Conservation (phyloP, 2,797 vertebrate genomes). For the Acanthurus leucopareius region DNA sequence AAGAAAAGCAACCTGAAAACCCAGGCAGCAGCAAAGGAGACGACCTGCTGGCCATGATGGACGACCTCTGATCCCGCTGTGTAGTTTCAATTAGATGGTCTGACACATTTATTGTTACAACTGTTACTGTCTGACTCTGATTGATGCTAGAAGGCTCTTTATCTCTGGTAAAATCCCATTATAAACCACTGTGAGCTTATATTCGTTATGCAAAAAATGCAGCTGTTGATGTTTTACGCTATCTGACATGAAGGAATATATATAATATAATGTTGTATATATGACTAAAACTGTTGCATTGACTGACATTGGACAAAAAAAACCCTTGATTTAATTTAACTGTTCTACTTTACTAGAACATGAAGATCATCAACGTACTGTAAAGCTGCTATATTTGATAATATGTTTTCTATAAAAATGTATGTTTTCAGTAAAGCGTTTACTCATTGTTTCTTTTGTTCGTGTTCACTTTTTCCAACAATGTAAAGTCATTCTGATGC, state of each 20-base stretch:
- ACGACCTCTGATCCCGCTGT: constrained; percentile 82
- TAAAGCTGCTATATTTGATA: not conserved
- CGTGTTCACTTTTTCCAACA: not conserved
- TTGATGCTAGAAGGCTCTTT: not conserved
- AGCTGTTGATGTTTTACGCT: not conserved
- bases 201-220: constrained; percentile 21
- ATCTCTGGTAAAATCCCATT: constrained; percentile 5
- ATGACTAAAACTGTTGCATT: not conserved
- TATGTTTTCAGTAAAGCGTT: constrained; percentile 27
- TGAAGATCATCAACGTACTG: constrained; percentile 6
- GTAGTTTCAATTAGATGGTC: not conserved
- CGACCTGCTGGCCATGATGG: constrained; percentile 94
- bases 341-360: not conserved
- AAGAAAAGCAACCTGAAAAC: constrained; percentile 57
- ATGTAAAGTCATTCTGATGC: not conserved
- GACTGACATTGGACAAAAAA: not conserved
- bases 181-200: constrained; percentile 4
- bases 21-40: constrained; percentile 88
- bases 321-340: not conserved
- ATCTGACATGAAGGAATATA: too few species aligned
- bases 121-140: not conserved
- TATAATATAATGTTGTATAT: too few species aligned
- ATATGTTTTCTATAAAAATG: constrained; percentile 4
- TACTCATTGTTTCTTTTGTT: not conserved
- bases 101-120: not conserved